Evolutionary conservation across 2,113 vertebrate genomes (phyloP).

Genomic region (Rutilus rutilus): DNA sequence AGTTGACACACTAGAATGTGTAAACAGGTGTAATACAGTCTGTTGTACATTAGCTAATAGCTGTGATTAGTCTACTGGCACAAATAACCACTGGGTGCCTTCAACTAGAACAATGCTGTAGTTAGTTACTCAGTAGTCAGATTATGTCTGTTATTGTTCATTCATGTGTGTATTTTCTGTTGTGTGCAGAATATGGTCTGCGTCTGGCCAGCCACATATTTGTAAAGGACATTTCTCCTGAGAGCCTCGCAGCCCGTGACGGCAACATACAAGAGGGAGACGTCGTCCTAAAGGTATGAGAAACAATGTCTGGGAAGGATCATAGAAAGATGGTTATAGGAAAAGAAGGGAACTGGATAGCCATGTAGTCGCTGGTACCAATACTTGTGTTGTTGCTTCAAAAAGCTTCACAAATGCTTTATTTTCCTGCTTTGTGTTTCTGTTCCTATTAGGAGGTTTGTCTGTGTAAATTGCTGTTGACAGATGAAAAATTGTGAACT

Average conservation of each 20-base stretch:
- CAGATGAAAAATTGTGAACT: neutral
- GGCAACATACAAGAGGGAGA: conserved; percentile 99
- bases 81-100: conserved; percentile 7
- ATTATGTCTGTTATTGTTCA: neutral
- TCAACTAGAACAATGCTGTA: neutral
- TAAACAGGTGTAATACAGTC: conserved; percentile 5
- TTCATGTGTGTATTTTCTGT: conserved; percentile 42
- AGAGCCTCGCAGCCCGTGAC: conserved; percentile 95
- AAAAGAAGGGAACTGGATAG: neutral
- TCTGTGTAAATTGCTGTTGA: neutral
- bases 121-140: conserved; percentile 24
- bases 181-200: conserved; percentile 89
- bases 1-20: neutral
- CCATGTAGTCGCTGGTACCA: neutral
- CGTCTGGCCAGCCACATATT: conserved; percentile 98
- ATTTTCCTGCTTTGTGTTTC: neutral
- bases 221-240: conserved; percentile 98
- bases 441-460: neutral
- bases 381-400: neutral
- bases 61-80: conserved; percentile 22
- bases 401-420: neutral
- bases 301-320: neutral
- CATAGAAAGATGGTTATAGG: neutral
- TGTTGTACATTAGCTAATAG: conserved; percentile 28
- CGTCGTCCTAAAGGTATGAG: conserved; percentile 92